Conservation (phyloP, 2,888 invertebrate species). For the Heliconius ethilla region DNA sequence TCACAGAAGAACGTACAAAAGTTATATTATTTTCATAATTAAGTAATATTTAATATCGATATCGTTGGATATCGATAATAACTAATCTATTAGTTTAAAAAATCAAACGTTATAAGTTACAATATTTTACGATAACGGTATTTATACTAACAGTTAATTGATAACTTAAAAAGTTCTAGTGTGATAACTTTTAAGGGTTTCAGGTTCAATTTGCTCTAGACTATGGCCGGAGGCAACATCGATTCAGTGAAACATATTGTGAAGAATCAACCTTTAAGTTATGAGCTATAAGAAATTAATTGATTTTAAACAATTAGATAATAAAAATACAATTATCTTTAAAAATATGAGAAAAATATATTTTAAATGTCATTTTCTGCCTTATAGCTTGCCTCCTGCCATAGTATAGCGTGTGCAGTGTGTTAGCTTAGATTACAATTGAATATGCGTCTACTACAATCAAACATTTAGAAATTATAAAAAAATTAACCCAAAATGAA, state of each 20-base stretch:
- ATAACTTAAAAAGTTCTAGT: slow-evolving; percentile 16
- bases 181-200: slow-evolving; percentile 38
- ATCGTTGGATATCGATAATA: not conserved
- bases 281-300: slow-evolving; percentile 26
- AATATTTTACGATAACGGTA: not conserved
- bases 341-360: slow-evolving; percentile 12
- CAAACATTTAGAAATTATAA: slow-evolving; percentile 50
- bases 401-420: slow-evolving; percentile 34
- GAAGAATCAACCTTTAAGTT: slow-evolving; percentile 29
- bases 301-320: not conserved
- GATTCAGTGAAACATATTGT: slow-evolving; percentile 27
- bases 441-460: slow-evolving; percentile 51
- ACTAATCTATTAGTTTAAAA: not conserved
- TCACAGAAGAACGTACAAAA: slow-evolving; percentile 29
- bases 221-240: slow-evolving; percentile 33
- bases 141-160: not conserved
- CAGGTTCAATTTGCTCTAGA: slow-evolving; percentile 29
- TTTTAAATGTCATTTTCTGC: not conserved
- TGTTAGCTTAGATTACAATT: slow-evolving; percentile 31
- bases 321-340: slow-evolving; percentile 16
- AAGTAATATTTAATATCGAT: not conserved
- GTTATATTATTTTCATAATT: not conserved
- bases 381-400: slow-evolving; percentile 33
- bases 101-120: not conserved
- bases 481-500: slow-evolving; percentile 45